Evolutionary conservation across 1,140 invertebrate genomes (phyloP).

Genomic region (Meloidogyne hapla): DNA sequence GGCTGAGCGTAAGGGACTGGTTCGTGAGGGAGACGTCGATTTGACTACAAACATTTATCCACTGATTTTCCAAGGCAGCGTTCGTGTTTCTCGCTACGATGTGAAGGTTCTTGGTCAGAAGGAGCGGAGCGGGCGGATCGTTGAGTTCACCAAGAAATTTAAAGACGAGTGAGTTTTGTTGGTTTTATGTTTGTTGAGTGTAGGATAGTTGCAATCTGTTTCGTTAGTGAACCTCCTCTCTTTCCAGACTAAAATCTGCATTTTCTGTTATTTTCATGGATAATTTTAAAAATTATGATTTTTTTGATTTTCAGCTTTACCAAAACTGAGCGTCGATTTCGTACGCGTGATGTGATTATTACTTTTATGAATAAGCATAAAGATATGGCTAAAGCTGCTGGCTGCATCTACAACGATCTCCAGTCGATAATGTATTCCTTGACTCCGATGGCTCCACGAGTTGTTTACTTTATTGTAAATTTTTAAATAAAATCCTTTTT

Average conservation of each 20-base stretch:
- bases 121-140: background rate
- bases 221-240: no score
- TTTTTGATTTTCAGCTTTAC: background rate
- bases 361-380: conserved; percentile 12
- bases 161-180: conserved; percentile 26
- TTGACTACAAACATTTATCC: conserved; percentile 30
- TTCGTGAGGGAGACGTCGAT: background rate
- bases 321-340: conserved; percentile 19
- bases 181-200: background rate
- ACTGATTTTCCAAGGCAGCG: background rate
- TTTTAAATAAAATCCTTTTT: background rate
- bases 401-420: conserved; percentile 29
- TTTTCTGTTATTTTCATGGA: background rate
- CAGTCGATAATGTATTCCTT: conserved; percentile 31
- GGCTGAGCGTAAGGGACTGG: conserved; percentile 6
- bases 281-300: background rate
- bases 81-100: conserved; percentile 25
- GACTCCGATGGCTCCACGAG: background rate
- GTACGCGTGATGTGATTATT: conserved; percentile 21
- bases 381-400: background rate
- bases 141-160: conserved; percentile 24
- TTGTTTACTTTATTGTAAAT: background rate
- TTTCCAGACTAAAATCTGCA: no score
- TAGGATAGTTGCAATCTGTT: no score
- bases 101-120: conserved; percentile 22